Conservation (phyloP, 2,113 vertebrate genomes). For the Tretioscincus oriximinensis region DNA sequence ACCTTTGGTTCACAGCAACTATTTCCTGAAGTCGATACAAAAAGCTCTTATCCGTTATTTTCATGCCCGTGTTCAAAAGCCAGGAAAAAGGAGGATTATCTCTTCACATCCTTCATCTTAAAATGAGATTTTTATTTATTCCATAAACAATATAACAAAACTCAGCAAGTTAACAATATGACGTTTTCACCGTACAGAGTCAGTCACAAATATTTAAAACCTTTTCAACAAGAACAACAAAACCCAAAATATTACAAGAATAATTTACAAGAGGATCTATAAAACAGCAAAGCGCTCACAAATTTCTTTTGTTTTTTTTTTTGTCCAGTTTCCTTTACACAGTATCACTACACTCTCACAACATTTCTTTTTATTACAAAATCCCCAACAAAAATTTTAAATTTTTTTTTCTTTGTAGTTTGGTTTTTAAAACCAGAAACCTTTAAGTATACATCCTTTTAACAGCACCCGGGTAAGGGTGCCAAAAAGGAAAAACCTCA, state of each 20-base stretch:
- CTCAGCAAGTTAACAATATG: slow-evolving; percentile 99
- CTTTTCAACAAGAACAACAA: slow-evolving; percentile 99
- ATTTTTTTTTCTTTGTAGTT: slow-evolving; percentile 94
- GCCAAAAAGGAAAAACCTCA: slow-evolving; percentile 95
- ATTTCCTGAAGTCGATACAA: no score
- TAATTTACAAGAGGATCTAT: slow-evolving; percentile 99
- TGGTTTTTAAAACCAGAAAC: slow-evolving; percentile 99
- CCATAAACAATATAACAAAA: slow-evolving; percentile 99
- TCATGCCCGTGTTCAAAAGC: slow-evolving; percentile 47
- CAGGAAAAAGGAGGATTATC: slow-evolving; percentile 65
- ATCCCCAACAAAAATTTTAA: slow-evolving; percentile 97
- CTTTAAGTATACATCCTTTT: slow-evolving; percentile 98
- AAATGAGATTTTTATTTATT: slow-evolving; percentile 99
- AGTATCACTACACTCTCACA: slow-evolving; percentile 99
- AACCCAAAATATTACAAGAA: slow-evolving; percentile 99
- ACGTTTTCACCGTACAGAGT: slow-evolving; percentile 99
- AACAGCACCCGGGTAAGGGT: slow-evolving; percentile 90
- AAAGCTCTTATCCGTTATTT: no score
- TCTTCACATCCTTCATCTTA: slow-evolving; percentile 92
- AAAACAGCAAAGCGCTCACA: slow-evolving; percentile 99
- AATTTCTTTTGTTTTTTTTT: slow-evolving; percentile 78
- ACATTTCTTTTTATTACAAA: slow-evolving; percentile 99
- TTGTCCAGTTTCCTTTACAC: slow-evolving; percentile 92
- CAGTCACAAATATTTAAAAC: slow-evolving; percentile 99
- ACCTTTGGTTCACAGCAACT: no score